Conservation (phyloP, 2,113 vertebrate genomes). For the Thamnophis sirtalis region DNA sequence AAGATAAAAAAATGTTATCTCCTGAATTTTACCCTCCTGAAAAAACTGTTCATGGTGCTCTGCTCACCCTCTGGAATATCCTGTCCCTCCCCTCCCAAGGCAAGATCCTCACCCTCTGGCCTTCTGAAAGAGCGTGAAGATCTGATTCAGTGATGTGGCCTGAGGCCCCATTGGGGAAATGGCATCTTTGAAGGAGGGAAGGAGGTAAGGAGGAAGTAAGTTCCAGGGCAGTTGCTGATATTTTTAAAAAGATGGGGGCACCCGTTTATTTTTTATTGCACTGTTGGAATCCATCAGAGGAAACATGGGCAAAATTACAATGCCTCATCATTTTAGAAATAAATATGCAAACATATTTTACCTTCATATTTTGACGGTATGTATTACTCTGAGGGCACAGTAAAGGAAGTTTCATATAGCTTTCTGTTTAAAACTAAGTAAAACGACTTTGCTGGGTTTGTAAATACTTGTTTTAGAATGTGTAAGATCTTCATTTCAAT, state of each 20-base stretch:
- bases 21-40: not conserved
- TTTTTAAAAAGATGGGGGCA: not conserved
- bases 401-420: conserved; percentile 36
- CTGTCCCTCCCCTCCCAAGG: not conserved
- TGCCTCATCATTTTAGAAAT: conserved; percentile 48
- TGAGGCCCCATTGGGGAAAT: not conserved
- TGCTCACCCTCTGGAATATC: not conserved
- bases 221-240: not conserved
- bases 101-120: not conserved
- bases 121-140: not conserved
- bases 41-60: not conserved
- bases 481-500: conserved; percentile 2
- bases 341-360: conserved; percentile 55
- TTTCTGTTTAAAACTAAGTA: conserved; percentile 37
- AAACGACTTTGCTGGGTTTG: conserved; percentile 43
- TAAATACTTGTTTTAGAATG: conserved; percentile 12
- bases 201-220: too few relatives aligned
- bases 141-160: not conserved
- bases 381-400: conserved; percentile 43
- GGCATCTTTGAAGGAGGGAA: not conserved
- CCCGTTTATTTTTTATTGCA: not conserved
- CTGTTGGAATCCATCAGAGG: not conserved
- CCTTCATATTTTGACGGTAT: conserved; percentile 45
- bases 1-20: not conserved
- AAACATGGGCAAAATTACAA: not conserved